These are phyloP conservation scores for Diglossa cyanea DNA, from an alignment of 2,797 vertebrate genomes.

Conservation along the genomic window DNA sequence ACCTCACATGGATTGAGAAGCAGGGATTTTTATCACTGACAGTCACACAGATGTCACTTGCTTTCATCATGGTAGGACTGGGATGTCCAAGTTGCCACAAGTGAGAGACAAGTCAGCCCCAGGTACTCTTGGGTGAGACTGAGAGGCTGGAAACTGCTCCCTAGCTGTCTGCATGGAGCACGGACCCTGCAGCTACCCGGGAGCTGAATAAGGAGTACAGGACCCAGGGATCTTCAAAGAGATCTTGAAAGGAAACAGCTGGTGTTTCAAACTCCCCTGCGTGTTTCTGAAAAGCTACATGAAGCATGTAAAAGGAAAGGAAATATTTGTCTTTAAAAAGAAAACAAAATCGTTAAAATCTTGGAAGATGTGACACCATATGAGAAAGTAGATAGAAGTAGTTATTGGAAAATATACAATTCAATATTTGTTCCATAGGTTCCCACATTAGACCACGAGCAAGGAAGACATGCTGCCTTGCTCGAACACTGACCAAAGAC, in stretches of 20 bases:
- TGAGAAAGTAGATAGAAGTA: neutral
- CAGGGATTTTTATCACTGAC: neutral
- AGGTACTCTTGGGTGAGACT: neutral
- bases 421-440: neutral
- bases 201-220: neutral
- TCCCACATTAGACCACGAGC: neutral
- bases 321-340: conserved; percentile 37
- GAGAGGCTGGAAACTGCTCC: neutral
- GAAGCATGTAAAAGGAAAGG: conserved; percentile 26
- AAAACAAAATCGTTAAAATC: neutral
- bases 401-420: neutral
- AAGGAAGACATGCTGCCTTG: neutral
- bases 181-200: neutral
- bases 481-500: neutral
- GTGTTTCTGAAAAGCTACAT: neutral
- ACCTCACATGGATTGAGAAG: neutral
- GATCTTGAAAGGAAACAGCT: conserved; percentile 45
- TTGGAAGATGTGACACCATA: neutral
- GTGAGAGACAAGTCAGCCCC: neutral
- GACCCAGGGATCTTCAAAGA: conserved; percentile 14
- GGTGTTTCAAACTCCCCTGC: neutral
- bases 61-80: neutral
- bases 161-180: neutral
- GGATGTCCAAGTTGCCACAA: neutral
- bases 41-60: neutral